Evolutionary conservation across 37 sponge, comb jelly and placozoan genomes (phyloP), one percentile per base, ranked within the genome.

Genomic region (Dysidea cf. avara): DNA sequence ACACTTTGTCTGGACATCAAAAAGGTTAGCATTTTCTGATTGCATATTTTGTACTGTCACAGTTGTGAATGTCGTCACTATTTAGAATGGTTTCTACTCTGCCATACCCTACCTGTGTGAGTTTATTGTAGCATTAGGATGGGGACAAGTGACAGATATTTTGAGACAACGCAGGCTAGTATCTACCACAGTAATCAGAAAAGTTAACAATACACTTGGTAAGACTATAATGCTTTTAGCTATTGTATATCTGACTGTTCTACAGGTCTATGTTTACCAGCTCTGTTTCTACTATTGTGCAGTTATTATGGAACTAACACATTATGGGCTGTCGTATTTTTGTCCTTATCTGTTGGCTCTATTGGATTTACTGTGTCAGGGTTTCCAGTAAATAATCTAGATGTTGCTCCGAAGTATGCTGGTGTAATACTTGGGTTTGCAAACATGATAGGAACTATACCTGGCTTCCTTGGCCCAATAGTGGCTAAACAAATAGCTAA

Each of bases 111-210:
- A 76, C 58, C 47, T 38, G 21, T 7, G 66, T 5, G 22, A 75
- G 39, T 37, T 68, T 17, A 22, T 86, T 1, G 32, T 86, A 49
- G 56, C 39, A 22, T 17, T 84, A 0, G 17, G 49, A 0, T 28
- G 61, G 54, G 95, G 91, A 50, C 69, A 31, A 20, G 26, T 89
- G 24, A 83, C 95, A 22, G 95, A 94, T 49, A 71, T 74, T 31
- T 18, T 85, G 39, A 72, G 90, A n/a, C n/a, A n/a, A n/a, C 34
- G 55, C 28, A 66, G 75, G 6, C 56, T 90, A 13, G n/a, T n/a
- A n/a, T 73, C 87, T 33, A 90, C 91, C 39, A 64, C 54, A 1
- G 37, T 63, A 14, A 80, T 77, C 11, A 80, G 95, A 47, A 94
- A 90, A 74, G 20, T 78, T n/a, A n/a, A n/a, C n/a, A n/a, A n/a